Evolutionary conservation across 2,113 vertebrate species (phyloP).

Genomic region (Phylloscopus whistleri): DNA sequence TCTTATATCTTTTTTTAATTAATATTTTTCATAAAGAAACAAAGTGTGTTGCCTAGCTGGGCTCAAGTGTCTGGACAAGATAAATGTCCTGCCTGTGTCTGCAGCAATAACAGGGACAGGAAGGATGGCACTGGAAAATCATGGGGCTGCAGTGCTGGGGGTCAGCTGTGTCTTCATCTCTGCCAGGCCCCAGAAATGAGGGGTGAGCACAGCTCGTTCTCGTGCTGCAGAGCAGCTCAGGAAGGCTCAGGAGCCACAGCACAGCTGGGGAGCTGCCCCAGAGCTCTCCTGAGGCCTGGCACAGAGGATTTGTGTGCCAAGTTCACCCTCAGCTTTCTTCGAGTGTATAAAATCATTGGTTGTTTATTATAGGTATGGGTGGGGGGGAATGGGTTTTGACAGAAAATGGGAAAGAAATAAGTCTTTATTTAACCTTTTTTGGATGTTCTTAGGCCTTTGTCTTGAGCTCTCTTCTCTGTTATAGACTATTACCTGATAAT

Average conservation of each 20-base stretch:
- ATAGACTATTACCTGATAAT: background rate
- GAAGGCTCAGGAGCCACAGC: background rate
- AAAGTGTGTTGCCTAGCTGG: background rate
- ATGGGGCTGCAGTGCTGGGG: background rate
- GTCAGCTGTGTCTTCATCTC: background rate
- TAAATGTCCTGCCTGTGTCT: background rate
- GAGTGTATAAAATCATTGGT: background rate
- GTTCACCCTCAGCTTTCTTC: background rate
- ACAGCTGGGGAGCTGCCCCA: background rate
- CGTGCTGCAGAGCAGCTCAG: background rate
- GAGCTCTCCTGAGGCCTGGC: background rate
- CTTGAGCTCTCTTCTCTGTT: background rate
- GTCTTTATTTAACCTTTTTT: background rate
- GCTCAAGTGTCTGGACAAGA: background rate
- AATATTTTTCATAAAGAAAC: constrained; percentile 14
- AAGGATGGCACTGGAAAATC: background rate
- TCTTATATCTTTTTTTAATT: background rate
- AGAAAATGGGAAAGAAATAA: background rate
- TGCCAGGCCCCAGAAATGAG: background rate
- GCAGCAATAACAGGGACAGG: background rate
- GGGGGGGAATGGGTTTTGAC: background rate
- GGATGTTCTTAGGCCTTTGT: background rate
- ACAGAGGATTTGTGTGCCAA: background rate
- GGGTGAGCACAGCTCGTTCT: background rate
- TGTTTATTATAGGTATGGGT: background rate